Evolutionary conservation across 2,113 vertebrate genomes (phyloP).

Genomic region (Phrynosoma platyrhinos): DNA sequence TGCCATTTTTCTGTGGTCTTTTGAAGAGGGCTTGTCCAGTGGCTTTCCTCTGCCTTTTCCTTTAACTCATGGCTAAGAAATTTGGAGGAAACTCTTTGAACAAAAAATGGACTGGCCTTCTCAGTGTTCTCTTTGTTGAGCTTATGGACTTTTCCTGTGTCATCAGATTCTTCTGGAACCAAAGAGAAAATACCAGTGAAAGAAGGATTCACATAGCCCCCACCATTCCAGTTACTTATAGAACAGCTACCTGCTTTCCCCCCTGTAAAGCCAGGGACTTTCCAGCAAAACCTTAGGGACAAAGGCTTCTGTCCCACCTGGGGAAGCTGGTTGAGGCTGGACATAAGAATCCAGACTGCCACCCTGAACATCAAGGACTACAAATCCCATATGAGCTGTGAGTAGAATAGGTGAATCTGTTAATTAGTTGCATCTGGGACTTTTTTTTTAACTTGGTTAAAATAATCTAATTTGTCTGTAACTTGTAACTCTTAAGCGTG

Average conservation of each 20-base stretch:
- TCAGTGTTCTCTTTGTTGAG: slow-evolving; percentile 86
- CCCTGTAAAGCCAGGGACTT: slow-evolving; percentile 3
- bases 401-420: too few relatives aligned
- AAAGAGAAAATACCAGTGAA: slow-evolving; percentile 52
- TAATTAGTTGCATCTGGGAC: too few relatives aligned
- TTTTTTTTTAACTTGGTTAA: too few relatives aligned
- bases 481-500: too few relatives aligned
- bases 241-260: slow-evolving; percentile 19
- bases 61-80: slow-evolving; percentile 40
- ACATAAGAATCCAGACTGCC: too few relatives aligned
- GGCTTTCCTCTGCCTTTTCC: slow-evolving; percentile 22
- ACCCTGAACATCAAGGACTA: too few relatives aligned
- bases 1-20: slow-evolving; percentile 44
- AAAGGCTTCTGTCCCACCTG: too few relatives aligned
- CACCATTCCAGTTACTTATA: slow-evolving; percentile 32
- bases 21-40: slow-evolving; percentile 45
- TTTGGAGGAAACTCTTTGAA: slow-evolving; percentile 41
- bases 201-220: not conserved
- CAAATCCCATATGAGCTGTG: too few relatives aligned
- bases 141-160: slow-evolving; percentile 80
- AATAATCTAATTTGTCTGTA: too few relatives aligned
- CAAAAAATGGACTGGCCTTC: slow-evolving; percentile 66
- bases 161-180: slow-evolving; percentile 74
- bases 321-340: too few relatives aligned
- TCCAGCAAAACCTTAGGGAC: not conserved